phyloP scores from a whole-genome alignment of 2,797 vertebrate species.

The Spea hammondii region DNA sequence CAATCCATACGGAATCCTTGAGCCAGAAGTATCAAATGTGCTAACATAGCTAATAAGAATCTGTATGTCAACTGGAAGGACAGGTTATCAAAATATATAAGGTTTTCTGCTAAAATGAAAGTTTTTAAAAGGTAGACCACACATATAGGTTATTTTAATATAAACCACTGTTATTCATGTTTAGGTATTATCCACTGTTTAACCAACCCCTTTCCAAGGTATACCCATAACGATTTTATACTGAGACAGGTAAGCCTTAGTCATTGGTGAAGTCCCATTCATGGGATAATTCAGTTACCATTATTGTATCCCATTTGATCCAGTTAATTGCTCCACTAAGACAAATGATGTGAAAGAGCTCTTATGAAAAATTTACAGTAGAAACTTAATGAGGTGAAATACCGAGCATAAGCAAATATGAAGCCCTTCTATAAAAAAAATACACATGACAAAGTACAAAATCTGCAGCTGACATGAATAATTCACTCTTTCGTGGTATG shows the following conservation, averaged over 20 bases:
- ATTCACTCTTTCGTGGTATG: slow-evolving; percentile 67
- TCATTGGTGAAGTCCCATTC: background rate
- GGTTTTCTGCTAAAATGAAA: no score
- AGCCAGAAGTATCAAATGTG: no score
- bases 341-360: slow-evolving; percentile 32
- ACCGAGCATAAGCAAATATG: slow-evolving; percentile 63
- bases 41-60: no score
- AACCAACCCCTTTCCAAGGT: no score
- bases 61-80: no score
- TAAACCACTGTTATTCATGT: no score
- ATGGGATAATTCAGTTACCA: background rate
- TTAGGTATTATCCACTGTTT: no score
- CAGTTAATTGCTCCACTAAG: background rate
- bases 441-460: slow-evolving; percentile 66
- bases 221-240: no score
- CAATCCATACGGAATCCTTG: no score
- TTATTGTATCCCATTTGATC: background rate
- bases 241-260: background rate
- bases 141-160: no score
- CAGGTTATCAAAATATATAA: no score
- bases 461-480: slow-evolving; percentile 70
- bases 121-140: no score
- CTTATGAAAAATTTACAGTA: slow-evolving; percentile 56
- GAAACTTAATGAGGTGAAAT: slow-evolving; percentile 63
- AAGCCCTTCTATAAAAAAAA: slow-evolving; percentile 62